Conservation (phyloP, 2,113 vertebrate species). For the Arvicanthis niloticus region DNA sequence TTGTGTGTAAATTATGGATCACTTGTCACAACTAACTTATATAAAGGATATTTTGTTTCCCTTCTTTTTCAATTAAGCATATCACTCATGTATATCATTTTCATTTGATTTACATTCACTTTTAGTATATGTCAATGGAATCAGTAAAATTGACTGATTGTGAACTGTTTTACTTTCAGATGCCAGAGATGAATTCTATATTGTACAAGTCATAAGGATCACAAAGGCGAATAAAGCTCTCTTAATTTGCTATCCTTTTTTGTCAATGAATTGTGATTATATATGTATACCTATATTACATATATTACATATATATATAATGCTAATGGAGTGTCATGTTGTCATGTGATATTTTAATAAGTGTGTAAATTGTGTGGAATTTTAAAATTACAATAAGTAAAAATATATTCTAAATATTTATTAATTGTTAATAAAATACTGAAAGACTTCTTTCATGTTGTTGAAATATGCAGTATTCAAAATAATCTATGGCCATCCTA, state of each 20-base stretch:
- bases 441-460: neutral
- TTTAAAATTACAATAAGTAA: neutral
- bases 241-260: neutral
- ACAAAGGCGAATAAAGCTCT: neutral
- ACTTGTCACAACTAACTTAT: neutral
- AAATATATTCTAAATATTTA: neutral
- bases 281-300: too few relatives aligned
- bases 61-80: neutral
- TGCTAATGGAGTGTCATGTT: neutral
- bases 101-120: neutral
- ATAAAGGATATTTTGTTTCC: neutral
- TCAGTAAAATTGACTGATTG: neutral
- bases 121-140: neutral
- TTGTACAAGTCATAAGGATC: neutral
- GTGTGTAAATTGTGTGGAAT: neutral
- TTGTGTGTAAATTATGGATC: neutral
- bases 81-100: neutral
- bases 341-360: neutral
- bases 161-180: neutral
- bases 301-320: too few relatives aligned
- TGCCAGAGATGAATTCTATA: neutral
- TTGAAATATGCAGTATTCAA: neutral
- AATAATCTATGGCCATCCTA: neutral
- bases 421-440: neutral
- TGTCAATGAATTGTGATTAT: neutral